Evolutionary conservation across 2,888 invertebrate genomes (phyloP).

Genomic region (Tetramorium bicarinatum): DNA sequence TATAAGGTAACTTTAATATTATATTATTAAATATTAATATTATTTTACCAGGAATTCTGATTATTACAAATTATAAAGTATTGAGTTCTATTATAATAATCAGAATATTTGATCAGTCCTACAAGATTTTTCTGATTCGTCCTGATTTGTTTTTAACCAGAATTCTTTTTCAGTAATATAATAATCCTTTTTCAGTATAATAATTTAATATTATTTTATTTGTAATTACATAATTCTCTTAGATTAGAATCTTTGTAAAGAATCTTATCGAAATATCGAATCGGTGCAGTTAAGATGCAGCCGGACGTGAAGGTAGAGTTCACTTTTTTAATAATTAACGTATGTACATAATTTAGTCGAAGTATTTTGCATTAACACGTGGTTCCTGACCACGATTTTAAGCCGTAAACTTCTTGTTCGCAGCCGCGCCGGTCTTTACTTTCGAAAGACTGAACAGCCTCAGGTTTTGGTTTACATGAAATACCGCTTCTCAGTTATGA

Average conservation of each 20-base stretch:
- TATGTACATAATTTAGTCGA: neutral
- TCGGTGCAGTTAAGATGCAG: neutral
- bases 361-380: neutral
- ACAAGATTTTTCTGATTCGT: too few species aligned
- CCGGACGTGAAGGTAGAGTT: neutral
- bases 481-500: neutral
- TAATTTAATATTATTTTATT: neutral
- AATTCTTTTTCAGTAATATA: too few species aligned
- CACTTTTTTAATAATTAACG: neutral
- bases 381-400: neutral
- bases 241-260: neutral
- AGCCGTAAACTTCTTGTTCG: neutral
- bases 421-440: neutral
- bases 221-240: neutral
- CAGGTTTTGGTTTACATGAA: neutral
- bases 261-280: neutral
- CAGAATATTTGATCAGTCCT: too few species aligned
- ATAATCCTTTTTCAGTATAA: too few species aligned
- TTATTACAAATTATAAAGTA: too few species aligned
- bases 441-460: neutral
- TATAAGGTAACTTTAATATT: too few species aligned
- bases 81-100: too few species aligned
- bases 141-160: too few species aligned
- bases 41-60: too few species aligned
- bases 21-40: too few species aligned